A percentile compares a stretch with the other conserved stretches of the same genome.
phyloP scores from a whole-genome alignment of 2,797 vertebrate species.

The Ataeniobius toweri region DNA sequence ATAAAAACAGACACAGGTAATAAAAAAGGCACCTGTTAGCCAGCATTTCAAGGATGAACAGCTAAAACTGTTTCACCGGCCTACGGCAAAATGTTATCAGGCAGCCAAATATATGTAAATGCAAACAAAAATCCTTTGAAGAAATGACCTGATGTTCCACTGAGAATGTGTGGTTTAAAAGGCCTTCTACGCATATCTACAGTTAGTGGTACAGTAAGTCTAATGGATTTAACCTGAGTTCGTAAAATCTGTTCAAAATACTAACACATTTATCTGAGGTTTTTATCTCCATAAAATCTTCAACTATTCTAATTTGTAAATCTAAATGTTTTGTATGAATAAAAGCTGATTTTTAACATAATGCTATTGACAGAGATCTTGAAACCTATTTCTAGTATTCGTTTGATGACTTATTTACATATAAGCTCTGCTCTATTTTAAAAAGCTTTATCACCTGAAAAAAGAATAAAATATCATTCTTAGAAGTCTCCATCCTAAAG shows the following conservation, averaged over 20 bases:
- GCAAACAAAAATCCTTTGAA: neutral
- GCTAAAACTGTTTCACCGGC: constrained; percentile 21
- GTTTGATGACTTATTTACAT: constrained; percentile 64
- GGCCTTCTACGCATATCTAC: constrained; percentile 53
- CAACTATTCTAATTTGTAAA: neutral
- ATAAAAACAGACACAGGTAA: constrained; percentile 7
- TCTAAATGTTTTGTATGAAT: neutral
- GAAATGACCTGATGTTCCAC: constrained; percentile 7
- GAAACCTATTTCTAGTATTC: constrained; percentile 50
- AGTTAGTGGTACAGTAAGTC: constrained; percentile 57
- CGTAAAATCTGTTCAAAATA: constrained; percentile 69
- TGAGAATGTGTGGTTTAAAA: constrained; percentile 35
- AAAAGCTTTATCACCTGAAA: constrained; percentile 30
- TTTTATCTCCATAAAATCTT: neutral
- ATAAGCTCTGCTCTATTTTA: constrained; percentile 46
- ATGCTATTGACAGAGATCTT: constrained; percentile 47
- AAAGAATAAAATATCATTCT: constrained; percentile 16
- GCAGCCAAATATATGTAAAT: neutral
- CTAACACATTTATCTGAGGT: constrained; percentile 32
- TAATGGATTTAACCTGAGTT: constrained; percentile 71
- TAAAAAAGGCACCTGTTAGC: constrained; percentile 15
- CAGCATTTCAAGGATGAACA: constrained; percentile 41
- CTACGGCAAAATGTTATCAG: constrained; percentile 15
- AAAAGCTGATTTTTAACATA: constrained; percentile 34
- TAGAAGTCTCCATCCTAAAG: neutral